Percentiles rank a stretch among this genome's conserved stretches.
These are phyloP conservation scores for Campylomormyrus tamandua DNA, from an alignment of 2,113 vertebrate species.

Conservation along the genomic window DNA sequence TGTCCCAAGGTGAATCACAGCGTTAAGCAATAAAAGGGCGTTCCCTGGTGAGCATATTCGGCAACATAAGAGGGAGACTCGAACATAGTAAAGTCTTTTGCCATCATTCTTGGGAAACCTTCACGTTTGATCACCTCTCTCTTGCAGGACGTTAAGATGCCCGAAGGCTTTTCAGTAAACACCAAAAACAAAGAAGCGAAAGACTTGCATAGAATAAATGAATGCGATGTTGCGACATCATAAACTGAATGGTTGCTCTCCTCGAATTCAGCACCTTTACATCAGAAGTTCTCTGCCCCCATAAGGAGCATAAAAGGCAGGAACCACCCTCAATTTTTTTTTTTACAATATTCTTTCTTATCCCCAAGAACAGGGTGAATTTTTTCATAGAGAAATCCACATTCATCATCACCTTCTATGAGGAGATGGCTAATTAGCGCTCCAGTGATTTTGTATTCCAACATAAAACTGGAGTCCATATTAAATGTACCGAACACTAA, in stretches of 20 bases:
- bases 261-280: slow-evolving; percentile 56
- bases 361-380: slow-evolving; percentile 34
- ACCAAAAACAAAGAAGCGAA: slow-evolving; percentile 40
- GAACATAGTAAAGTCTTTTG: not conserved
- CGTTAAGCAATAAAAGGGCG: not conserved
- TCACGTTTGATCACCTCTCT: not conserved
- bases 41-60: not conserved
- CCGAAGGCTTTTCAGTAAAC: not conserved
- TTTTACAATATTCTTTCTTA: slow-evolving; percentile 27
- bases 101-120: not conserved
- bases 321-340: slow-evolving; percentile 19
- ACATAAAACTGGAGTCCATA: slow-evolving; percentile 45
- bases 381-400: slow-evolving; percentile 21
- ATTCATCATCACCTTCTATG: slow-evolving; percentile 24
- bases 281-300: slow-evolving; percentile 25
- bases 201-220: slow-evolving; percentile 64
- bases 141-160: not conserved
- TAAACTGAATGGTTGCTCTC: slow-evolving; percentile 43
- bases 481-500: slow-evolving; percentile 33
- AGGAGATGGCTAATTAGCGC: not conserved
- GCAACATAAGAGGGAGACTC: not conserved
- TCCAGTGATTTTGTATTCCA: slow-evolving; percentile 35
- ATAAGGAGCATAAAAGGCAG: slow-evolving; percentile 31
- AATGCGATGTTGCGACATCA: slow-evolving; percentile 50
- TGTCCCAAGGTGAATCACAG: not conserved